Base-by-base conservation (phyloP, 2,113 vertebrate genomes). In the Silurus glanis region DNA sequence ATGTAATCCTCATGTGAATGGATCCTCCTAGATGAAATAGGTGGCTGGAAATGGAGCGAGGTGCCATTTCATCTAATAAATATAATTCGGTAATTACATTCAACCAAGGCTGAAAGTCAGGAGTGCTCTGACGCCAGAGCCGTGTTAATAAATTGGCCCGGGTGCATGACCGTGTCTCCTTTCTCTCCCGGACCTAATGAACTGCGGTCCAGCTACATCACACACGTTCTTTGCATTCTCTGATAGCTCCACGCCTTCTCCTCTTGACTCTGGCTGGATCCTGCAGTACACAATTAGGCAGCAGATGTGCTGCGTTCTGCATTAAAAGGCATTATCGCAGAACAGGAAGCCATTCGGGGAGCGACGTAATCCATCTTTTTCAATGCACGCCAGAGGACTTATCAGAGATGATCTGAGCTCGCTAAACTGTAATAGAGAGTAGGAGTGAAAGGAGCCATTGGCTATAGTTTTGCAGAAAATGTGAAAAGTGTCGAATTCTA, bases 1-100 rank as follows among this genome's bases (percentile, higher is more conserved):
- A 93, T 95, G 93, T 93, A 94, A 89, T 88, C 92, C 93, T 91
- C 89, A 93, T 92, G 95, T 92, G 91, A 95, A 94, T 92, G 92
- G 95, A 94, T 92, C 91, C 84, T 92, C 91, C 86, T 83, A 87
- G 87, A 92, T 90, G 84, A 88, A 92, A 89, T 49, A 86, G 82
- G 88, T 87, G 91, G 89, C 85, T 87, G 87, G 87, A 92, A 89
- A 93, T 89, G 56, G 86, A 92, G 76, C 80, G 83, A 87, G 89
- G 81, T 91, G 88, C 62, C 71, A 88, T 92, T 92, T 86, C 75
- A 90, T 91, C 82, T 90, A 91, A 92, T 89, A 91, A 93, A 91
- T 90, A 90, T 86, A 90, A 87, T 89, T 90, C 87, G 85, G 87
- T 91, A 92, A 94, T 94, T 91, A 92, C 88, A 91, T 90, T 91